Evolutionary conservation across 2,797 vertebrate genomes (phyloP).

Genomic region (Paratrypauchen microcephalus): DNA sequence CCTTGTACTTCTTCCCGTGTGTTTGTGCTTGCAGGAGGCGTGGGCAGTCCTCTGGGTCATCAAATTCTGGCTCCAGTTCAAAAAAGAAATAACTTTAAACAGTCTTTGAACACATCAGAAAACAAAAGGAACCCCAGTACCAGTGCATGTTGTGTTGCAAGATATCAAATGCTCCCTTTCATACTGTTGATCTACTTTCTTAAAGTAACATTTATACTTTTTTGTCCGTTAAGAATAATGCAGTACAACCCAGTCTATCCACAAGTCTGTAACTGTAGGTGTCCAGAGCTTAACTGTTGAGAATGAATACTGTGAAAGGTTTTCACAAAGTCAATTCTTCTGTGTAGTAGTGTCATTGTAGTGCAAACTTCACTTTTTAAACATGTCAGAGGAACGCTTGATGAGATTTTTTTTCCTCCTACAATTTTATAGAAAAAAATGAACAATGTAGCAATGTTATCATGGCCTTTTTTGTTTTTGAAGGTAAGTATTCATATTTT

Average conservation of each 20-base stretch:
- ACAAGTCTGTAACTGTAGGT: conserved; percentile 55
- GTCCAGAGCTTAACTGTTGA: conserved; percentile 50
- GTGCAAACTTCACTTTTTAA: conserved; percentile 16
- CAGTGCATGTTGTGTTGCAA: conserved; percentile 91
- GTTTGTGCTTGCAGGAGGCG: conserved; percentile 86
- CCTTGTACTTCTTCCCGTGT: conserved; percentile 64
- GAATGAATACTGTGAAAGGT: conserved; percentile 46
- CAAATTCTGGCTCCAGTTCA: conserved; percentile 96
- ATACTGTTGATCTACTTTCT: conserved; percentile 65
- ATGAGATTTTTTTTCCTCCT: neutral
- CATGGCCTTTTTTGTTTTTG: conserved; percentile 48
- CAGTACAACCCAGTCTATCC: conserved; percentile 40
- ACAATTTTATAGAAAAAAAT: conserved; percentile 13
- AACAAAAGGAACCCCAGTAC: conserved; percentile 72
- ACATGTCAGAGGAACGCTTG: neutral
- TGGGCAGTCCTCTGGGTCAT: conserved; percentile 92
- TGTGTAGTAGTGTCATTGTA: conserved; percentile 20
- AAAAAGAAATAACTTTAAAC: conserved; percentile 93
- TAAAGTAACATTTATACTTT: conserved; percentile 17
- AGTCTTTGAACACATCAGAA: conserved; percentile 45
- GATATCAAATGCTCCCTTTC: conserved; percentile 77
- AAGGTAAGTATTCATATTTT: conserved; percentile 82
- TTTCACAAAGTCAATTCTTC: conserved; percentile 31
- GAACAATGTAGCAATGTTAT: conserved; percentile 32
- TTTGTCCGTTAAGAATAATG: conserved; percentile 29